Evolutionary conservation across 2,797 vertebrate species (phyloP).

Genomic region (Danio kyathit): DNA sequence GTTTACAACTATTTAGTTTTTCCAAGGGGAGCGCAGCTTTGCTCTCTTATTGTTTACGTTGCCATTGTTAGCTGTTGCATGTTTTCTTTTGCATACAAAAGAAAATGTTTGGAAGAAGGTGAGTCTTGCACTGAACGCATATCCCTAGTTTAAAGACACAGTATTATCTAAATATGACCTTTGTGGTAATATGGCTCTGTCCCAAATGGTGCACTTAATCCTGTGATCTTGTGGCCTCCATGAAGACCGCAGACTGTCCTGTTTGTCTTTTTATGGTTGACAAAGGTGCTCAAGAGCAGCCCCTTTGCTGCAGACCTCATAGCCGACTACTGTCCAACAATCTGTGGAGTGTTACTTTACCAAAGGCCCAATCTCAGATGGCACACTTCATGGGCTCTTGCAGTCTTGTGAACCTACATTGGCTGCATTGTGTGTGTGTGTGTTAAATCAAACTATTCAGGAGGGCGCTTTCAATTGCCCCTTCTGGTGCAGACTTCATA

Average conservation of each 20-base stretch:
- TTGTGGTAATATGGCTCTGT: background rate
- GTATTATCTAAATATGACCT: conserved; percentile 82
- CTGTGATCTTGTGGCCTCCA: background rate
- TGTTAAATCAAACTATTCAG: too few species aligned
- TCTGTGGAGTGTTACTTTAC: too few species aligned
- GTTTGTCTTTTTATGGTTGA: background rate
- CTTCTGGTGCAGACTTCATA: too few species aligned
- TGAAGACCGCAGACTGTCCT: background rate
- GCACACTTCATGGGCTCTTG: too few species aligned
- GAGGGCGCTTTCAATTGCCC: too few species aligned
- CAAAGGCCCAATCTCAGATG: too few species aligned
- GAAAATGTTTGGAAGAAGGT: conserved; percentile 64
- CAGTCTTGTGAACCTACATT: too few species aligned
- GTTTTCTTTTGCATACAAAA: conserved; percentile 39
- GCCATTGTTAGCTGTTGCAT: conserved; percentile 58
- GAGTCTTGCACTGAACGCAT: conserved; percentile 84
- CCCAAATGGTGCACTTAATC: background rate
- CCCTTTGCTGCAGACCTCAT: background rate
- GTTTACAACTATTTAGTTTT: conserved; percentile 44
- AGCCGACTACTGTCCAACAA: too few species aligned
- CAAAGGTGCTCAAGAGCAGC: background rate
- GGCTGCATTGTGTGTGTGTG: too few species aligned
- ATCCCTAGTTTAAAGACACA: conserved; percentile 75
- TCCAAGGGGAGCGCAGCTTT: conserved; percentile 51
- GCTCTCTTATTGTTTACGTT: conserved; percentile 55